Conservation (phyloP, 2,888 invertebrate species). For the Drosophila fulvimacula region DNA sequence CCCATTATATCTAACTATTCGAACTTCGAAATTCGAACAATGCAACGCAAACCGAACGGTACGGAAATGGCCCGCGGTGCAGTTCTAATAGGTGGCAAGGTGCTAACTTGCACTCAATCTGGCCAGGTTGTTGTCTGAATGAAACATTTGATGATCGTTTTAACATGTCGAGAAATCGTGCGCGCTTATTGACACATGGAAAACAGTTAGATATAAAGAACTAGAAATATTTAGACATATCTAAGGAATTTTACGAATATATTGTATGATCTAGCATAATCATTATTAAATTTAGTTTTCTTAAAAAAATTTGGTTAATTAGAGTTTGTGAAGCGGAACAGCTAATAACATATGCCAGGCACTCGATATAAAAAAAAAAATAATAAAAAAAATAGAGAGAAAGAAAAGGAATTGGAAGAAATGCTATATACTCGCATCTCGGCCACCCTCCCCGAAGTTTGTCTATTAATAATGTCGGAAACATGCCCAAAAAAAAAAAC, state of each 20-base stretch:
- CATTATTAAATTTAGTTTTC: not conserved
- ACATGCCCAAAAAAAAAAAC: slow-evolving; percentile 39
- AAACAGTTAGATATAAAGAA: not conserved
- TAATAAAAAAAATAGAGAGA: slow-evolving; percentile 6
- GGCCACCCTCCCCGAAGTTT: slow-evolving; percentile 23
- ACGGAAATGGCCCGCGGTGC: slow-evolving; percentile 57
- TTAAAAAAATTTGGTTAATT: not conserved
- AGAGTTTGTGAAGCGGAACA: slow-evolving; percentile 3
- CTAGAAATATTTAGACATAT: not conserved
- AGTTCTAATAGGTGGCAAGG: slow-evolving; percentile 49
- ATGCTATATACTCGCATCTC: slow-evolving; percentile 10
- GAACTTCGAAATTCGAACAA: slow-evolving; percentile 26
- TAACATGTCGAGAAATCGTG: slow-evolving; percentile 65
- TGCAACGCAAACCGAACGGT: slow-evolving; percentile 30
- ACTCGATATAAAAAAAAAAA: slow-evolving; percentile 12
- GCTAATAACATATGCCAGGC: slow-evolving; percentile 1
- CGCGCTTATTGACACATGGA: slow-evolving; percentile 19
- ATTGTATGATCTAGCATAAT: slow-evolving; percentile 2
- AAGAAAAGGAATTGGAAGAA: not conserved
- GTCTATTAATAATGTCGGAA: slow-evolving; percentile 64
- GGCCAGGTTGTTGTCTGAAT: slow-evolving; percentile 7
- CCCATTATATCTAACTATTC: slow-evolving; percentile 31
- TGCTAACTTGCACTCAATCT: slow-evolving; percentile 50
- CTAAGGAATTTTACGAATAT: not conserved
- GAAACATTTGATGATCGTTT: slow-evolving; percentile 50